phyloP scores from a whole-genome alignment of 2,797 vertebrate species.

The Hyperoplus lanceolatus region DNA sequence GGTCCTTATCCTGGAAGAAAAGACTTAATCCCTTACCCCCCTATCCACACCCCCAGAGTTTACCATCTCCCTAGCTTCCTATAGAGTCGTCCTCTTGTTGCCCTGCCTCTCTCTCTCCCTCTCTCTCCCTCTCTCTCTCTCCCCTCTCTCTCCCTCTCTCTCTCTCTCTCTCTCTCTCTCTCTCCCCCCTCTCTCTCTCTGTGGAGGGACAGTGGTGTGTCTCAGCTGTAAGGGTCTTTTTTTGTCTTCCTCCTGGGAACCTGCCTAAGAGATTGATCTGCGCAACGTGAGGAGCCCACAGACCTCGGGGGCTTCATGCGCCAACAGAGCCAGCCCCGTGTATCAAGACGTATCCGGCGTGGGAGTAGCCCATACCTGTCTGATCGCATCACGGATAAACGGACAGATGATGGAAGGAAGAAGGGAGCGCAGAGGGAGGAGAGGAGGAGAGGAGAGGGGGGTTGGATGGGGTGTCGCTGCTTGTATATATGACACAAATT shows the following conservation, averaged over 20 bases:
- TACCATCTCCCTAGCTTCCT: constrained; percentile 44
- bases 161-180: background rate
- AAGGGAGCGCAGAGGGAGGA: constrained; percentile 35
- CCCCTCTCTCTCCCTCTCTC: background rate
- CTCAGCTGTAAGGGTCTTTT: constrained; percentile 75
- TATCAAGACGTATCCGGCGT: constrained; percentile 76
- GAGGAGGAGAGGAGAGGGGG: constrained; percentile 1
- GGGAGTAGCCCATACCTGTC: constrained; percentile 78
- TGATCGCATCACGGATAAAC: constrained; percentile 72
- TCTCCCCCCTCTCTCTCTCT: constrained; percentile 31
- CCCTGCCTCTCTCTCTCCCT: constrained; percentile 24
- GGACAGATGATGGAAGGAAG: constrained; percentile 66
- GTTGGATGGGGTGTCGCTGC: constrained; percentile 2
- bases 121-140: constrained; percentile 22
- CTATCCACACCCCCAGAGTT: constrained; percentile 38
- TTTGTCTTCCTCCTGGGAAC: constrained; percentile 82
- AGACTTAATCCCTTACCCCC: constrained; percentile 79
- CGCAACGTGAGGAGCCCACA: constrained; percentile 77
- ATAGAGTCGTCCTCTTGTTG: constrained; percentile 3
- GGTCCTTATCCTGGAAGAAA: constrained; percentile 80
- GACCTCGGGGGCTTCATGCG: constrained; percentile 71
- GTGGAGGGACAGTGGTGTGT: constrained; percentile 77
- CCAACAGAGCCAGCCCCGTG: constrained; percentile 62
- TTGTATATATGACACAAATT: constrained; percentile 45
- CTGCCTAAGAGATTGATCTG: constrained; percentile 80